phyloP scores from a whole-genome alignment of 2,888 invertebrate genomes.

The Lypha dubia region DNA sequence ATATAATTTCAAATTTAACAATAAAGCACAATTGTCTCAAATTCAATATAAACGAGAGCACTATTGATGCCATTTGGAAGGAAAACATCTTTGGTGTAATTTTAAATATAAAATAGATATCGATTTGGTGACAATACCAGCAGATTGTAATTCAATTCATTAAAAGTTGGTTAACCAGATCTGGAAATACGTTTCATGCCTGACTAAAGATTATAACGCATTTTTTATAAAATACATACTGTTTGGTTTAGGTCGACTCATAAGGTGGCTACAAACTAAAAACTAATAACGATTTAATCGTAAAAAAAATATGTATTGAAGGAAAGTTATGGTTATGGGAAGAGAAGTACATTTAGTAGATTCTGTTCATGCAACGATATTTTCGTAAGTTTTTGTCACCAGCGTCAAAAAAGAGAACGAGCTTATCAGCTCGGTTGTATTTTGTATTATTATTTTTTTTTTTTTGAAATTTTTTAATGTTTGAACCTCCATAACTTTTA shows the following conservation, averaged over 20 bases:
- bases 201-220: conserved; percentile 23
- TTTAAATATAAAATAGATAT: conserved; percentile 9
- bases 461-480: too few species aligned
- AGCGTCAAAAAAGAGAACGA: too few species aligned
- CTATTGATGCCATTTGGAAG: conserved; percentile 29
- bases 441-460: too few species aligned
- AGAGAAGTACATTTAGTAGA: too few species aligned
- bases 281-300: too few species aligned
- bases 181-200: conserved; percentile 39
- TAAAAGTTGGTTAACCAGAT: conserved; percentile 62
- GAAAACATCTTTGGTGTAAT: conserved; percentile 13
- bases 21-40: conserved; percentile 6
- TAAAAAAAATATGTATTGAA: too few species aligned
- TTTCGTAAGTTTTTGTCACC: too few species aligned
- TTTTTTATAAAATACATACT: not conserved
- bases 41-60: conserved; percentile 24
- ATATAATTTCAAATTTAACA: not conserved
- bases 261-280: not conserved
- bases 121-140: not conserved
- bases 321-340: too few species aligned
- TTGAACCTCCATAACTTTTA: too few species aligned
- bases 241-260: not conserved
- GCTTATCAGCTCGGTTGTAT: too few species aligned
- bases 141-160: conserved; percentile 54
- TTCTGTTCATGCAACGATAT: too few species aligned